Base-by-base conservation (phyloP, 2,797 vertebrate genomes). In the Chloroceryle amazona region DNA sequence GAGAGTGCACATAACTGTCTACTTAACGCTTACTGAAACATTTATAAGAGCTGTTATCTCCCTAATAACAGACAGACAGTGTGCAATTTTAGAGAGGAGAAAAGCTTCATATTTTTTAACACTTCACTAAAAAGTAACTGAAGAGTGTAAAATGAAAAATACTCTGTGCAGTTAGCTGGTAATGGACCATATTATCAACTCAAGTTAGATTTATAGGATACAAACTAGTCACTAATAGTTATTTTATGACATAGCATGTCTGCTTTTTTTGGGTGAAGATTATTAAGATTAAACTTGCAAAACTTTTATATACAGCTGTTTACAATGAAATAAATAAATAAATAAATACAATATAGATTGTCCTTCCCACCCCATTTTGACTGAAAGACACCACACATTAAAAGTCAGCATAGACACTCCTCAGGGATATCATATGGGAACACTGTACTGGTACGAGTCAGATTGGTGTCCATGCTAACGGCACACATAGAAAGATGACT, bases 101-200 rank as follows among this genome's bases (percentile, higher is more conserved):
- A 98, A 98, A 98, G 98, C 98, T 98, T 98, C 98, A 98, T 98
- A 98, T 98, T 98, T 98, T 98, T 98, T 98, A 98, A 98, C 98
- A 98, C 98, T 98, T 98, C 98, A 98, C 98, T 98, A 98, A 98
- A 98, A 98, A 98, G 98, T 98, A 98, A 97, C 97, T 98, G 98
- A 98, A 98, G 97, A 98, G 97, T 98, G 98, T 98, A 98, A 98
- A 98, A 98, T 98, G 98, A 98, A 98, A 98, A 98, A 98, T 98
- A 98, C 98, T 98, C 98, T 98, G 97, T 97, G 98, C 98, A 98
- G 98, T 98, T 98, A 98, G 98, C 98, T 98, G 98, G 98, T 99
- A 99, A 99, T 98, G 98, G 98, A 98, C 98, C 98, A 98, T 98
- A 98, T 98, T 99, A 98, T 98, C 98, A 98, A 98, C 98, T 98